These are phyloP conservation scores for Kryptolebias marmoratus DNA, from an alignment of 2,113 vertebrate species.

Conservation along the genomic window DNA sequence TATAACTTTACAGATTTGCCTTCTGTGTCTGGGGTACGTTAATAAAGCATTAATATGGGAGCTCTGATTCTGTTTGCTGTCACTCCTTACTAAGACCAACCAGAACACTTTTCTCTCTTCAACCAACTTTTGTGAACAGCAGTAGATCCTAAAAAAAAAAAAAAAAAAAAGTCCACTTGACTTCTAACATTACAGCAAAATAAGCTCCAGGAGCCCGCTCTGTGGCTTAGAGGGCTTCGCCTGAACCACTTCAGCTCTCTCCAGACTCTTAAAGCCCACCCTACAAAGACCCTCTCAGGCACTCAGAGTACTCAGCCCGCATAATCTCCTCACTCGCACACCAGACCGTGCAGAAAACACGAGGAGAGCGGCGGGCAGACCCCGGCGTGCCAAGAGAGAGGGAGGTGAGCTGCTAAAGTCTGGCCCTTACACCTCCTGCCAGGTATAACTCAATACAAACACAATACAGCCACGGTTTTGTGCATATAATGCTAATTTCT, in stretches of 20 bases:
- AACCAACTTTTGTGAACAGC: constrained; percentile 15
- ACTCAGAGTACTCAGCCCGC: constrained; percentile 56
- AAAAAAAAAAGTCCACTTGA: constrained; percentile 17
- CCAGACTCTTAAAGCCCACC: constrained; percentile 60
- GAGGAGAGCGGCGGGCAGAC: constrained; percentile 33
- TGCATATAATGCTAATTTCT: too few relatives aligned
- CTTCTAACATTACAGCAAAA: constrained; percentile 12
- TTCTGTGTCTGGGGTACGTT: neutral
- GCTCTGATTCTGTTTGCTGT: neutral
- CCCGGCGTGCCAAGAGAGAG: constrained; percentile 25
- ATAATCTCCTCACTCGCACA: constrained; percentile 65
- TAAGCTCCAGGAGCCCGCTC: constrained; percentile 28
- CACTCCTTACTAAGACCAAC: neutral
- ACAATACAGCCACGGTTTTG: too few relatives aligned
- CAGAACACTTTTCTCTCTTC: neutral
- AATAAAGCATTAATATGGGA: neutral
- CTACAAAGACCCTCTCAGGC: constrained; percentile 61
- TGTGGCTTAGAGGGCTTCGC: constrained; percentile 51
- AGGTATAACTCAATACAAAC: too few relatives aligned
- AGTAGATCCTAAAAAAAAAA: constrained; percentile 16
- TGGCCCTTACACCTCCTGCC: too few relatives aligned
- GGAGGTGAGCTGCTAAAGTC: constrained; percentile 12
- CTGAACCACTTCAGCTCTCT: constrained; percentile 62
- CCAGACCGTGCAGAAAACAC: constrained; percentile 55
- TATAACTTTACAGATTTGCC: too few relatives aligned